Evolutionary conservation across 1,140 invertebrate species (phyloP).

Genomic region (Eciton burchellii): DNA sequence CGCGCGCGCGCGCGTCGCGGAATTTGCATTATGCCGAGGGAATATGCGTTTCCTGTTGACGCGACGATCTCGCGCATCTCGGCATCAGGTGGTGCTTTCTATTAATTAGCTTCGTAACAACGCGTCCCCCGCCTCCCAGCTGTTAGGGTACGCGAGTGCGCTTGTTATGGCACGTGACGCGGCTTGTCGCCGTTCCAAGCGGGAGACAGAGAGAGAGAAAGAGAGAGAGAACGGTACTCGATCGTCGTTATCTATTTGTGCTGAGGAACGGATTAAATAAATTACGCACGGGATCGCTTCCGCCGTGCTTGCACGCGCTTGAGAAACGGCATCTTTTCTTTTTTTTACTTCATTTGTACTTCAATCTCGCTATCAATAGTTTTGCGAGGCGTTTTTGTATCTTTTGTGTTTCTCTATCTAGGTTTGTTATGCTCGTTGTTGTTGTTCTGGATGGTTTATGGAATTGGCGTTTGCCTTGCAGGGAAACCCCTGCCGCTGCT

Average conservation of each 20-base stretch:
- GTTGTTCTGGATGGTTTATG: too few relatives aligned
- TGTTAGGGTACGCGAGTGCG: background rate
- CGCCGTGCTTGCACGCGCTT: slow-evolving; percentile 6
- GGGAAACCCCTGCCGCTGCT: too few relatives aligned
- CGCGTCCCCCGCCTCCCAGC: background rate
- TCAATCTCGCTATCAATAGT: too few relatives aligned
- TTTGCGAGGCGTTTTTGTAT: too few relatives aligned
- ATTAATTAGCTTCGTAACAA: slow-evolving; percentile 50
- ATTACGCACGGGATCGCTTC: slow-evolving; percentile 39
- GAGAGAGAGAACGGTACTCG: slow-evolving; percentile 13
- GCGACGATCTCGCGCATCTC: slow-evolving; percentile 60
- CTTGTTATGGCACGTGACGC: slow-evolving; percentile 49
- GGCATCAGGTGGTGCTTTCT: slow-evolving; percentile 48
- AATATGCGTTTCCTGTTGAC: slow-evolving; percentile 80
- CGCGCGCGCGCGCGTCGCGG: slow-evolving; percentile 64
- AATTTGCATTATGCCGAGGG: slow-evolving; percentile 79
- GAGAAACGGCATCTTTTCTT: too few relatives aligned
- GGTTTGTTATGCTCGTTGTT: too few relatives aligned
- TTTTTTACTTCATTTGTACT: too few relatives aligned
- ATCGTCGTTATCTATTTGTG: slow-evolving; percentile 37
- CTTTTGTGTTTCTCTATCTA: too few relatives aligned
- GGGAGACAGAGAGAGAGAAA: slow-evolving; percentile 6
- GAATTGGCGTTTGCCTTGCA: too few relatives aligned
- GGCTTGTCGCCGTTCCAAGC: slow-evolving; percentile 19
- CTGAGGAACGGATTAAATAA: slow-evolving; percentile 35